These are phyloP conservation scores for Strigops habroptila DNA, from an alignment of 2,113 vertebrate species.

Conservation along the genomic window DNA sequence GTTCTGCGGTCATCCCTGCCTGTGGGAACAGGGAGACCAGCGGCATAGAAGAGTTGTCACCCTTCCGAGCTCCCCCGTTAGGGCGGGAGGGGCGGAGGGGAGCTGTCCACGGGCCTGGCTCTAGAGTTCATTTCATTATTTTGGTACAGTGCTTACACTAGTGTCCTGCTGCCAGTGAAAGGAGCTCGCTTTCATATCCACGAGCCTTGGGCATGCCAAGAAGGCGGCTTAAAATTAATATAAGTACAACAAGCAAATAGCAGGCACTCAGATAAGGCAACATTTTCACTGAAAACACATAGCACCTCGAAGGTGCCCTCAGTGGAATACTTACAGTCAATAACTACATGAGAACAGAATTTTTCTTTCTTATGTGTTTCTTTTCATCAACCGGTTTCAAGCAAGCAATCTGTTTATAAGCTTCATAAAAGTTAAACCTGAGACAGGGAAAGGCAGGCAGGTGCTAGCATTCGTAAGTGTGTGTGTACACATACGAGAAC, in stretches of 20 bases:
- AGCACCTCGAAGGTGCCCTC: background rate
- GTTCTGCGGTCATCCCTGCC: background rate
- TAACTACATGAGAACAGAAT: background rate
- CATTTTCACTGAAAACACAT: background rate
- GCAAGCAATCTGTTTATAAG: rapidly evolving
- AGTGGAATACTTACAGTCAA: background rate
- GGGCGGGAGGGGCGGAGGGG: background rate
- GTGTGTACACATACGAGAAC: rapidly evolving
- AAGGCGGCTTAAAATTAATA: background rate
- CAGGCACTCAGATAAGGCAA: background rate
- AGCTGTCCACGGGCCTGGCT: background rate
- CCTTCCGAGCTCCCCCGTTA: background rate
- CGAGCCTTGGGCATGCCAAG: background rate
- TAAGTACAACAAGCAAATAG: background rate
- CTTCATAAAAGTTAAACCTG: background rate
- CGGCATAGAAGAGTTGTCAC: rapidly evolving
- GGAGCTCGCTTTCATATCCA: rapidly evolving
- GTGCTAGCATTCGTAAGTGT: background rate
- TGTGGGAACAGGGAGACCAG: rapidly evolving
- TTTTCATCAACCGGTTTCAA: background rate
- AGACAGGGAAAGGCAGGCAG: background rate
- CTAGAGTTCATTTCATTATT: background rate
- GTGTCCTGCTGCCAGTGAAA: background rate
- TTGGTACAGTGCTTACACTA: rapidly evolving
- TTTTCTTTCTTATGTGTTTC: background rate